Conservation (phyloP, 2,888 invertebrate species). For the Diploptera punctata region DNA sequence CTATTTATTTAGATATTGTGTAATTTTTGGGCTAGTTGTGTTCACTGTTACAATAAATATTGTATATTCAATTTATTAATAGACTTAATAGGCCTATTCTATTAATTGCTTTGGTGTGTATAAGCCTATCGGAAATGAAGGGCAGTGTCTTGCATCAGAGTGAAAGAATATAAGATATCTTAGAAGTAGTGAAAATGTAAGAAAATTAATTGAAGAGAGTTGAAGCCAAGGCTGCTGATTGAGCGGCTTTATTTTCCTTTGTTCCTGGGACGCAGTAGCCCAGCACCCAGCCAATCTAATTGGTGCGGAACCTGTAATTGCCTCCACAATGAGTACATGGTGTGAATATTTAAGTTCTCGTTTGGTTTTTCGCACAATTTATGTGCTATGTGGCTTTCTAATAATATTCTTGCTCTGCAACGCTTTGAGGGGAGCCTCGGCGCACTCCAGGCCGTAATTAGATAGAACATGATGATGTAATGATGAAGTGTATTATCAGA, state of each 20-base stretch:
- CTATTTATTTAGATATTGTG: too few relatives aligned
- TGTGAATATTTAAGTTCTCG: conserved; percentile 24
- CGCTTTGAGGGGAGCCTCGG: conserved; percentile 15
- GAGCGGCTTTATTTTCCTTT: conserved; percentile 1
- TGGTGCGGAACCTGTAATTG: conserved; percentile 16
- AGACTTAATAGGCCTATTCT: too few relatives aligned
- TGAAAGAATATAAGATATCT: too few relatives aligned
- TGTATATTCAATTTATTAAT: too few relatives aligned
- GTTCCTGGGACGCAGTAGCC: background rate
- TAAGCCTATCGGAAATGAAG: too few relatives aligned
- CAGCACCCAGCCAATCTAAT: conserved; percentile 11
- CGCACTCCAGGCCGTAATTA: conserved; percentile 22
- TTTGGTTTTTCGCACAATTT: conserved; percentile 27
- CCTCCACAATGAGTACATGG: conserved; percentile 24
- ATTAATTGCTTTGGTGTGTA: too few relatives aligned
- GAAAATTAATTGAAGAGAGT: too few relatives aligned
- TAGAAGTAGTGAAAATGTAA: too few relatives aligned
- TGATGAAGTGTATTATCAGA: background rate
- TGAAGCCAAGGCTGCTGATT: background rate
- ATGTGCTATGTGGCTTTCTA: conserved; percentile 26
- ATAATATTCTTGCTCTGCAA: conserved; percentile 23
- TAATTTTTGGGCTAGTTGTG: too few relatives aligned
- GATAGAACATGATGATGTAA: conserved; percentile 18
- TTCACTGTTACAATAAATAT: too few relatives aligned
- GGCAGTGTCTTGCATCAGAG: too few relatives aligned